A percentile compares a stretch with the other conserved stretches of the same genome.
phyloP scores from a whole-genome alignment of 2,888 invertebrate genomes.

The Hirtodrosophila histrioides region DNA sequence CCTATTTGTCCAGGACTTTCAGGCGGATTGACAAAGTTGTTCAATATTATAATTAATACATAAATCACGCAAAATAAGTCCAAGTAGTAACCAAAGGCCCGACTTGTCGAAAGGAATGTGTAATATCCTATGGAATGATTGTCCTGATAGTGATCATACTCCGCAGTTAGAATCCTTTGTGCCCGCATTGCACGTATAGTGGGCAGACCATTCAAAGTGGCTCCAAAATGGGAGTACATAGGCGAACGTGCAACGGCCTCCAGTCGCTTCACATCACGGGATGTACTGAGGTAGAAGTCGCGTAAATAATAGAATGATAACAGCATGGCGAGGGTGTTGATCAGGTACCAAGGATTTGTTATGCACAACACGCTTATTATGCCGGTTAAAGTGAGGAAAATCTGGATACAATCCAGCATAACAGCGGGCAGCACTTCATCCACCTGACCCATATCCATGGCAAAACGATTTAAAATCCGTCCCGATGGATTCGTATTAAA shows the following conservation, averaged over 20 bases:
- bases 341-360: conserved; percentile 90
- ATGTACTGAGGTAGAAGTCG: conserved; percentile 91
- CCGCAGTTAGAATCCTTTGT: conserved; percentile 89
- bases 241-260: conserved; percentile 95
- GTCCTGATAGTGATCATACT: conserved; percentile 93
- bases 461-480: conserved; percentile 93
- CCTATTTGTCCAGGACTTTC: conserved; percentile 90
- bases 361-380: conserved; percentile 91
- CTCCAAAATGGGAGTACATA: conserved; percentile 95
- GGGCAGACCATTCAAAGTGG: conserved; percentile 95
- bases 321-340: conserved; percentile 89
- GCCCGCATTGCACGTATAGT: conserved; percentile 96
- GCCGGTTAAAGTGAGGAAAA: conserved; percentile 91
- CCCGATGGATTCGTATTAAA: conserved; percentile 94
- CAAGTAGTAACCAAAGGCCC: conserved; percentile 97
- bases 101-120: conserved; percentile 93
- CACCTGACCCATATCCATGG: conserved; percentile 91
- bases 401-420: conserved; percentile 86
- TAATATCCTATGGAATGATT: conserved; percentile 96
- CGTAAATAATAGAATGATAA: conserved; percentile 90
- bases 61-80: conserved; percentile 95
- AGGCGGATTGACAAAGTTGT: conserved; percentile 91
- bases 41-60: conserved; percentile 93
- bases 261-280: conserved; percentile 91
- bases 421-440: conserved; percentile 83